A percentile compares a stretch with the other conserved stretches of the same genome.
These are phyloP conservation scores for Oreohelix idahoensis DNA, from an alignment of 1,140 invertebrate genomes.

Conservation along the genomic window DNA sequence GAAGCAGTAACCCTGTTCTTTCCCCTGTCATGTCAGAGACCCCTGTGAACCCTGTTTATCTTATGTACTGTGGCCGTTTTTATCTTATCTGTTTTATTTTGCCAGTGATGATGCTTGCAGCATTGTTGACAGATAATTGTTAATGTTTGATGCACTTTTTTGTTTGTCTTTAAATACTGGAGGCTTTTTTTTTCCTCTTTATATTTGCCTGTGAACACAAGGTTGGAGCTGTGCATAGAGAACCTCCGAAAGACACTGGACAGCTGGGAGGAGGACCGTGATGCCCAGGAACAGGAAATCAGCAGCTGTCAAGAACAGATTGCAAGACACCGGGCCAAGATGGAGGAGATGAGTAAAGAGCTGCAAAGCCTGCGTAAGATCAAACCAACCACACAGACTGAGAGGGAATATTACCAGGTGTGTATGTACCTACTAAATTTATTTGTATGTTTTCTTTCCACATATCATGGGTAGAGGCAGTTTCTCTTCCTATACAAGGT, in stretches of 20 bases:
- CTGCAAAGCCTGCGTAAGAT: not conserved
- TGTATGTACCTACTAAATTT: not conserved
- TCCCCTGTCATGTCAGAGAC: no score
- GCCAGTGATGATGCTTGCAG: no score
- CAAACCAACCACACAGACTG: not conserved
- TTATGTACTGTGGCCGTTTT: no score
- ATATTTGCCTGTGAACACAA: constrained; percentile 34
- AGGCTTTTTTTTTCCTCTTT: no score
- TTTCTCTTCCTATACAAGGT: no score
- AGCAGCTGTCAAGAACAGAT: constrained; percentile 44
- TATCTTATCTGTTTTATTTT: no score
- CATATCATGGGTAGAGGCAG: no score
- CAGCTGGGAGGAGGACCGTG: constrained; percentile 51
- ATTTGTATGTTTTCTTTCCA: not conserved
- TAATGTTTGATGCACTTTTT: no score
- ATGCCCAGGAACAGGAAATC: constrained; percentile 48
- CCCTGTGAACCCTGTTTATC: no score
- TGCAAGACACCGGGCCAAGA: constrained; percentile 33
- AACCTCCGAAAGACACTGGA: constrained; percentile 52
- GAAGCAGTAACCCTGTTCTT: no score
- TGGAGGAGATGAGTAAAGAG: constrained; percentile 38
- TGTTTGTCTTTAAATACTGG: no score
- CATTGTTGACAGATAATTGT: no score
- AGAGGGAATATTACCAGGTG: constrained; percentile 36
- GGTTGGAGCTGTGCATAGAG: constrained; percentile 40